Evolutionary conservation across 2,888 invertebrate species (phyloP).

Genomic region (Cartodere bifasciata): DNA sequence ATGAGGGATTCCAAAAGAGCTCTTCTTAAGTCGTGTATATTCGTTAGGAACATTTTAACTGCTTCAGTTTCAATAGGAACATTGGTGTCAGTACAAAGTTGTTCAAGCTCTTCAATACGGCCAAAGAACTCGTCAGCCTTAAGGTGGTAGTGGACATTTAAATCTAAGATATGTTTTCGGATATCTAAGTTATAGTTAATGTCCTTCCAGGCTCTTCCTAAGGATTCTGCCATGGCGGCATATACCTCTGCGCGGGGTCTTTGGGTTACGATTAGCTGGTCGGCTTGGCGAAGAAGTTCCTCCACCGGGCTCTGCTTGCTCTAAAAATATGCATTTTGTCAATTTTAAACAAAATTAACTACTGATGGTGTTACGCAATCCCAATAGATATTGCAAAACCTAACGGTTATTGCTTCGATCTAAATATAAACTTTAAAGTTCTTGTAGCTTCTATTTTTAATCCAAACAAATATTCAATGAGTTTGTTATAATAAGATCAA

Average conservation of each 20-base stretch:
- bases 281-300: slow-evolving; percentile 76
- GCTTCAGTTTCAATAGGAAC: slow-evolving; percentile 60
- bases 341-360: neutral
- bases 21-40: slow-evolving; percentile 58
- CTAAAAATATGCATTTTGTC: slow-evolving; percentile 35
- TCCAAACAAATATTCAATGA: too few relatives aligned
- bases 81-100: slow-evolving; percentile 51
- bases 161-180: slow-evolving; percentile 61
- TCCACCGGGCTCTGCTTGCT: slow-evolving; percentile 81
- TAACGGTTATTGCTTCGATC: too few relatives aligned
- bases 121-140: slow-evolving; percentile 56
- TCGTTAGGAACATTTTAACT: slow-evolving; percentile 54
- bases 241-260: slow-evolving; percentile 67
- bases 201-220: slow-evolving; percentile 68
- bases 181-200: slow-evolving; percentile 66
- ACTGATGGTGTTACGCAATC: neutral
- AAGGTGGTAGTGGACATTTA: slow-evolving; percentile 67
- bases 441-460: too few relatives aligned
- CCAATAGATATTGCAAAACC: too few relatives aligned
- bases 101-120: slow-evolving; percentile 54
- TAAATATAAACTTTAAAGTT: too few relatives aligned
- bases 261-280: slow-evolving; percentile 66
- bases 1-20: slow-evolving; percentile 64
- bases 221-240: slow-evolving; percentile 76
- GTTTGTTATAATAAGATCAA: too few relatives aligned